These are phyloP conservation scores for Apotomis betuletana DNA, from an alignment of 2,888 invertebrate genomes.

Conservation along the genomic window DNA sequence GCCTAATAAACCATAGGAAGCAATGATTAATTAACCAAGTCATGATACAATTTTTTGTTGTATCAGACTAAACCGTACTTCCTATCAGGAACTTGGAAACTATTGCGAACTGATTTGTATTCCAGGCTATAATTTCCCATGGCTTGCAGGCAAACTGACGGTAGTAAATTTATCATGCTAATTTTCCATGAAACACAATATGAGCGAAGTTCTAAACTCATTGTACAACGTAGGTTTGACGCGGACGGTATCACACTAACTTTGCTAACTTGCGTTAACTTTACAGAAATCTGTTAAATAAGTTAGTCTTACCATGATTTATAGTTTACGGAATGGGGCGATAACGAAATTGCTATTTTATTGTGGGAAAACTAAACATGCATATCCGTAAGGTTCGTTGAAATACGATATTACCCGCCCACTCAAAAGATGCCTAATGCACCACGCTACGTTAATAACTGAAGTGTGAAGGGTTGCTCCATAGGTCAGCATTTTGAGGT, in stretches of 20 bases:
- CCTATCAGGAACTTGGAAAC: slow-evolving; percentile 27
- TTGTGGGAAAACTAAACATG: background rate
- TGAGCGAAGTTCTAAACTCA: slow-evolving; percentile 38
- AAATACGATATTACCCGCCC: no score
- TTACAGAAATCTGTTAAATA: slow-evolving; percentile 40
- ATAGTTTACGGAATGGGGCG: slow-evolving; percentile 15
- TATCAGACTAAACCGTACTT: background rate
- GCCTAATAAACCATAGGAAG: background rate
- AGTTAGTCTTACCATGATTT: slow-evolving; percentile 35
- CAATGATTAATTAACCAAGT: background rate
- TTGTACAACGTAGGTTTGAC: slow-evolving; percentile 38
- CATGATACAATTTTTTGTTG: background rate
- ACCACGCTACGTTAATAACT: no score
- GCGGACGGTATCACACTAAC: slow-evolving; percentile 33
- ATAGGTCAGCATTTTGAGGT: no score
- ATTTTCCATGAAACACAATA: slow-evolving; percentile 39
- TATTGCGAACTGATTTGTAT: slow-evolving; percentile 25
- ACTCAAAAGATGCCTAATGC: no score
- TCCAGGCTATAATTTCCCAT: slow-evolving; percentile 22
- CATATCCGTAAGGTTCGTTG: no score
- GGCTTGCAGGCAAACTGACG: slow-evolving; percentile 25
- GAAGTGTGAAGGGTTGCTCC: no score
- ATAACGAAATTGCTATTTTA: slow-evolving; percentile 1
- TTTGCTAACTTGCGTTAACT: slow-evolving; percentile 37
- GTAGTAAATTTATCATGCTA: slow-evolving; percentile 39